Percentiles rank a stretch among this genome's conserved stretches.
Conservation (phyloP, 2,888 invertebrate species). For the Ecdyonurus torrentis region DNA sequence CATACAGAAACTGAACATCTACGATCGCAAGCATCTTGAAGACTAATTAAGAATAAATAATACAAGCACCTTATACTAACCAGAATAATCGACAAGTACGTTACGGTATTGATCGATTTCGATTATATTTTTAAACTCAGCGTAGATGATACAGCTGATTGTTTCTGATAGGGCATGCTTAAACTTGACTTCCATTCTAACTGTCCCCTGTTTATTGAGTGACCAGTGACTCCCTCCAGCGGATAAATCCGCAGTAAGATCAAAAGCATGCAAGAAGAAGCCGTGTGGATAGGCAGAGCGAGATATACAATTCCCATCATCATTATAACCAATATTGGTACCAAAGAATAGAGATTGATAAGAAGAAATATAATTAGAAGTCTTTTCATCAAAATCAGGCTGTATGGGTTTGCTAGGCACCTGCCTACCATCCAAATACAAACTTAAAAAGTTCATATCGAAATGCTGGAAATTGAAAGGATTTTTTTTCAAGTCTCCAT, state of each 20-base stretch:
- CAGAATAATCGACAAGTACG: too few species aligned
- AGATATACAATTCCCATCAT: neutral
- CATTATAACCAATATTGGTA: neutral
- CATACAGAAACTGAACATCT: neutral
- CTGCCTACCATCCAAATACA: neutral
- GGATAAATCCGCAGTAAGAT: neutral
- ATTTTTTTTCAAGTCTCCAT: neutral
- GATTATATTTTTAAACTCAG: neutral
- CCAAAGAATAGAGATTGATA: neutral
- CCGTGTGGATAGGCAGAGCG: neutral
- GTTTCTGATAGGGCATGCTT: neutral
- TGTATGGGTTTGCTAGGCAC: neutral
- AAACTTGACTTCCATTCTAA: neutral
- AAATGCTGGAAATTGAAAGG: conserved; percentile 5
- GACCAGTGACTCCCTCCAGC: neutral
- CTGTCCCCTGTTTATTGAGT: neutral
- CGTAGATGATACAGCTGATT: neutral
- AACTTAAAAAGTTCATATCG: neutral
- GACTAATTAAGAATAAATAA: neutral
- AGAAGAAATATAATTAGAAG: neutral
- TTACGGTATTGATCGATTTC: too few species aligned
- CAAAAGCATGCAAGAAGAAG: neutral
- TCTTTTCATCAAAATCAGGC: neutral
- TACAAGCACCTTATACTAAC: neutral
- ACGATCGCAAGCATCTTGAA: neutral